Evolutionary conservation across 2,888 invertebrate genomes (phyloP).

Genomic region (Polydesmus complanatus): DNA sequence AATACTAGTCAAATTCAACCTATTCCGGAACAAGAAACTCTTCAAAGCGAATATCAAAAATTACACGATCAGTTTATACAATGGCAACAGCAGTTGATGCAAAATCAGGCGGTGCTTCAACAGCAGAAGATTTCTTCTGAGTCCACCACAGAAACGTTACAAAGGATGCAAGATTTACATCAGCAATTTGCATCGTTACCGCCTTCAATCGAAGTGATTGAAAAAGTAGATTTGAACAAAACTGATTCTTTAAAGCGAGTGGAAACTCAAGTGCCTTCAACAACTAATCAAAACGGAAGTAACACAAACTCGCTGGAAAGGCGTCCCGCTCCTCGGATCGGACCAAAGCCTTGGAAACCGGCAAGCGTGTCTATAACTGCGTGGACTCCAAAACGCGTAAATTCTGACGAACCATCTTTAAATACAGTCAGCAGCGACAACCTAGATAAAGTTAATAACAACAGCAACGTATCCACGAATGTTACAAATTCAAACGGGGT

Average conservation of each 20-base stretch:
- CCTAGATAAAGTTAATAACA: neutral
- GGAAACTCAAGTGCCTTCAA: neutral
- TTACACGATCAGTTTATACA: conserved; percentile 16
- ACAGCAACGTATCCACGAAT: neutral
- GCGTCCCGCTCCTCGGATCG: conserved; percentile 1
- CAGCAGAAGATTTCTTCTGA: conserved; percentile 15
- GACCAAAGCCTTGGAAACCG: conserved; percentile 11
- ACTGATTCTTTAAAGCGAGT: conserved; percentile 5
- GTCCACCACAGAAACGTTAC: conserved; percentile 6
- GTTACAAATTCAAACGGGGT: neutral
- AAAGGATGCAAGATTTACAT: conserved; percentile 7
- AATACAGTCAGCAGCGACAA: neutral
- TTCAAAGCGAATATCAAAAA: conserved; percentile 17
- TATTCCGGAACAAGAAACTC: conserved; percentile 2
- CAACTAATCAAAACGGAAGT: neutral
- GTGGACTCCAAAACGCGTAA: neutral
- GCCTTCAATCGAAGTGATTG: neutral
- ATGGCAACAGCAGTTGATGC: conserved; percentile 19
- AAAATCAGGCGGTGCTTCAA: conserved; percentile 17
- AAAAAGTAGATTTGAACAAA: neutral
- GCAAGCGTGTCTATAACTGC: neutral
- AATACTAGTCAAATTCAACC: neutral
- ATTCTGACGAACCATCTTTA: conserved; percentile 1
- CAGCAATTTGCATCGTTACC: conserved; percentile 11
- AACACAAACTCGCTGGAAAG: neutral